Base-by-base conservation (phyloP, 2,888 invertebrate genomes). In the Taenaris catops region DNA sequence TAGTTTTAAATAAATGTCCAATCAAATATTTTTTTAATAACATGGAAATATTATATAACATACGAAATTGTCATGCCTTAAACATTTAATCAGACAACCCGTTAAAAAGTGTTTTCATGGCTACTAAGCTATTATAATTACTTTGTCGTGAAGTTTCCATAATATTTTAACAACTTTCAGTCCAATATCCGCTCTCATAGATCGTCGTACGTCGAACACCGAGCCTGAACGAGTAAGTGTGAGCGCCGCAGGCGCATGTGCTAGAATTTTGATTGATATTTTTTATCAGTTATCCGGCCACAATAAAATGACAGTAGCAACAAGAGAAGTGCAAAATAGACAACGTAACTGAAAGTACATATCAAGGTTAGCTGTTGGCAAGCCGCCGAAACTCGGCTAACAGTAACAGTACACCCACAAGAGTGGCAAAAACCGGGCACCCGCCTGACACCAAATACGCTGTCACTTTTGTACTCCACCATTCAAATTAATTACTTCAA, bases 261-360 rank as follows among this genome's bases (percentile, higher is more conserved):
- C 86, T 76, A 86, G 83, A 86, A 83, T 83, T 84, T 84, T 81
- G 86, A 86, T 86, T 86, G 83, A 84, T 86, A 84, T 86, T 86
- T 86, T 86, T 86, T 86, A 80, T 84, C 63, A 64, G 76, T 61
- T 74, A 75, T 75, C 78, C 76, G 79, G 71, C 72, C 79, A 84
- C 83, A 84, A 84, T 81, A 75, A 83, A 79, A 79, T 76, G 81
- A 80, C 75, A 75, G 74, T 64, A 69, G 67, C 81, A 81, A 83
- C 78, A 79, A 83, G 80, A 86, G 72, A 61, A 81, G 78, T 80
- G 83, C 83, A 67, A 81, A 86, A 84, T 80, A 64, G 76, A 74
- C 68, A 62, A 71, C 70, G 80, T 75, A 81, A 81, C 83, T 79
- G 81, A 83, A 81, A 81, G 81, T 81, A 55, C 51, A 55, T 51